Base-by-base conservation (phyloP, 2,888 invertebrate genomes). In the Leptarthrus brevirostris region DNA sequence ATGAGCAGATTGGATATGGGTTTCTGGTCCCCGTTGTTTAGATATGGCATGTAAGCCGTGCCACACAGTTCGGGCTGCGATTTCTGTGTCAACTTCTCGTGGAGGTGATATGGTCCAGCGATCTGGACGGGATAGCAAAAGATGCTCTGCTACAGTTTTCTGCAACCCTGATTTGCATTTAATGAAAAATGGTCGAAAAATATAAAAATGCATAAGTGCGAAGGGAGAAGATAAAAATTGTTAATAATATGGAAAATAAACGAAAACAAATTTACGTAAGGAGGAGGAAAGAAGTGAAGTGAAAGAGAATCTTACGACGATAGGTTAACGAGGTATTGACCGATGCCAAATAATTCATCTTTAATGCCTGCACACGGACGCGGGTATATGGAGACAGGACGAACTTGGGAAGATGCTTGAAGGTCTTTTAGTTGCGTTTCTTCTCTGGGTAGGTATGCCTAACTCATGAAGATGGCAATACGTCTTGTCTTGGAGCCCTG, bases 331-430 rank as follows among this genome's bases (percentile, higher is more conserved):
- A 71, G 71, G 12, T 36, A 61, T 61, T 71, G 74, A 64, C 34
- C 74, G 74, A 74, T 74, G 72, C 64, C 74, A 71, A 72, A 74
- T 74, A 71, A 74, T 74, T 74, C 74, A 74, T 74, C 61, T 74
- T 70, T 40, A 58, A 74, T 58, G 61, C 70, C 18, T 71, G 61
- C 47, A n/a, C 69, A 26, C 14, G 74, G 44, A 54, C 61, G 70
- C 30, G 34, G 74, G 70, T 58, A 70, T 36, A n/a, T 30, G 52
- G 69, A 18, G 20, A 30, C 30, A 70, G 70, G 58, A 74, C 70
- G 74, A 70, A 40, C 58, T 53, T 61, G 10, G 4, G 20, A 2
- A 56, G 56, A 56, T 72, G n/a, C 14, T 2, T 34, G 1, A 40
- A 18, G 20, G 18, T 20, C 53, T 70, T n/a, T n/a, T 1, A 8